Evolutionary conservation across 1,140 invertebrate genomes (phyloP).

Genomic region (Procambarus virginalis): DNA sequence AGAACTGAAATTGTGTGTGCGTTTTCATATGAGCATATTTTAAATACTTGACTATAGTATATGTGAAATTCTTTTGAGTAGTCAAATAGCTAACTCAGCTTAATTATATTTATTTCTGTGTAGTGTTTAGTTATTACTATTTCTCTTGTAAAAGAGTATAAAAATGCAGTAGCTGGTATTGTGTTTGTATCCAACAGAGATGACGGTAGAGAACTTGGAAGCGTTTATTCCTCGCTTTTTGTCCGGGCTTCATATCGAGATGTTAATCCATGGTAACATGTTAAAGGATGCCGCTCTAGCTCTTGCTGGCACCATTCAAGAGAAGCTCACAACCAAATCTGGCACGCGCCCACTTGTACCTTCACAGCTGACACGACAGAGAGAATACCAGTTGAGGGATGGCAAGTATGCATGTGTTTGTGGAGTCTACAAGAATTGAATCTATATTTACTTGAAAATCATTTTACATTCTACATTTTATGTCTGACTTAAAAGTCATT

Average conservation of each 20-base stretch:
- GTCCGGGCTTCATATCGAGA: slow-evolving; percentile 87
- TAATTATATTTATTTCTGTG: too few species aligned
- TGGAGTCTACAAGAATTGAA: background rate
- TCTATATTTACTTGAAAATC: too few species aligned
- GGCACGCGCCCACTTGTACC: slow-evolving; percentile 83
- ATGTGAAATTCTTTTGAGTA: too few species aligned
- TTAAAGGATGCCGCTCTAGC: slow-evolving; percentile 81
- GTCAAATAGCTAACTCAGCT: too few species aligned
- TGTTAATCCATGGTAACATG: slow-evolving; percentile 89
- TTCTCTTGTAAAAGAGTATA: too few species aligned
- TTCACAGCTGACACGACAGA: slow-evolving; percentile 84
- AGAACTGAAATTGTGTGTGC: too few species aligned
- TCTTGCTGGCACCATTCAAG: slow-evolving; percentile 82
- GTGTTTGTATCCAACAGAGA: slow-evolving; percentile 75
- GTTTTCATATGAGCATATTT: too few species aligned
- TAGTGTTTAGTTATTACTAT: too few species aligned
- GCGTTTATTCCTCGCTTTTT: slow-evolving; percentile 85
- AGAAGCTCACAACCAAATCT: slow-evolving; percentile 78
- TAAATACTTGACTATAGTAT: too few species aligned
- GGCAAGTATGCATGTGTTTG: slow-evolving; percentile 77
- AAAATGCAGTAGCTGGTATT: background rate
- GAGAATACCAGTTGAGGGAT: slow-evolving; percentile 89
- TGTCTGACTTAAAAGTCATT: too few species aligned
- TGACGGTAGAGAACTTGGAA: slow-evolving; percentile 84
- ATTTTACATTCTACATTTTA: too few species aligned